Evolutionary conservation across 2,113 vertebrate species (phyloP).

Genomic region (Piprites chloris): DNA sequence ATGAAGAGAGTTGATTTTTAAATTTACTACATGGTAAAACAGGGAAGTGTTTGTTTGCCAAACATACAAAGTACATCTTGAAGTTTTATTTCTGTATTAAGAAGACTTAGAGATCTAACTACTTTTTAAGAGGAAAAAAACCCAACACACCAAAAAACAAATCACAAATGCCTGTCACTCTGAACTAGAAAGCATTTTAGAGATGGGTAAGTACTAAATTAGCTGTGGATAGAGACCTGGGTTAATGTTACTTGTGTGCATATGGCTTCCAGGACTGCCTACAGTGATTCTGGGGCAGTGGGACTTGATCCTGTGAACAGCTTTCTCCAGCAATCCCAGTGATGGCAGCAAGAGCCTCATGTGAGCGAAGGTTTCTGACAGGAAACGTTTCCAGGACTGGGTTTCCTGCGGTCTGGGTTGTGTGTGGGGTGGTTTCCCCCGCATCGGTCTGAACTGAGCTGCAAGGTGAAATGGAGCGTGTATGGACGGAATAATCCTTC

Average conservation of each 20-base stretch:
- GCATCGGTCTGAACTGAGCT: accelerated
- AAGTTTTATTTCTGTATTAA: conserved; percentile 45
- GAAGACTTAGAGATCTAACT: conserved; percentile 30
- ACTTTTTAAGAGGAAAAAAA: neutral
- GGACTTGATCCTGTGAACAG: neutral
- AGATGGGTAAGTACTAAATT: neutral
- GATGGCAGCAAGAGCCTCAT: neutral
- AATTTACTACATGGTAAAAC: conserved; percentile 47
- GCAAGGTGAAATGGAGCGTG: neutral
- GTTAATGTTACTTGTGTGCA: neutral
- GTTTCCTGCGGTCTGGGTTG: neutral
- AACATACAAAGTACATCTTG: conserved; percentile 24
- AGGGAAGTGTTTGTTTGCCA: conserved; percentile 32
- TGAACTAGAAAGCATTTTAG: neutral
- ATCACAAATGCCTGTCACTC: neutral
- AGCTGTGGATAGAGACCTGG: neutral
- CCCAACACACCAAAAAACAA: neutral
- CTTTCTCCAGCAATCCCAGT: neutral
- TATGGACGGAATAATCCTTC: neutral
- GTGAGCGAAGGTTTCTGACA: neutral
- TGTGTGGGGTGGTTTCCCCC: neutral
- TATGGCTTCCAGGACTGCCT: conserved; percentile 21
- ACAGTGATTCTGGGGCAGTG: neutral
- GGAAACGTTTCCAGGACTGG: accelerated
- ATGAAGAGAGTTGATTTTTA: conserved; percentile 47